phyloP scores from a whole-genome alignment of 2,888 invertebrate genomes.

The Tipula unca region DNA sequence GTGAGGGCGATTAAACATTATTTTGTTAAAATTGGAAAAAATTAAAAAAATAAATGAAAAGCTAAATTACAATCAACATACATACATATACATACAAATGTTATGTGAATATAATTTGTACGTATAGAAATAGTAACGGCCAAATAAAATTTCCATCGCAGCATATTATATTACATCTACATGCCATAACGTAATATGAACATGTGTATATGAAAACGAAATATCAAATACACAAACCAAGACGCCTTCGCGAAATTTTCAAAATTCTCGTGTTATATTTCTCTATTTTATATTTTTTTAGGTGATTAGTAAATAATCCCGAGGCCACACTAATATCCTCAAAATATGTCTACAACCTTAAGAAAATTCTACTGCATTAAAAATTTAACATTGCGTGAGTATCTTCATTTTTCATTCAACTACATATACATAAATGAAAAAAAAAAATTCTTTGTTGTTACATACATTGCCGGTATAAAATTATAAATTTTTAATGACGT shows the following conservation, averaged over 20 bases:
- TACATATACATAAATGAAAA: background rate
- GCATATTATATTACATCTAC: background rate
- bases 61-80: background rate
- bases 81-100: background rate
- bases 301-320: background rate
- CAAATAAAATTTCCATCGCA: too few relatives aligned
- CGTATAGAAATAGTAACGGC: too few relatives aligned
- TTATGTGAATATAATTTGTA: too few relatives aligned
- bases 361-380: background rate
- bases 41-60: background rate
- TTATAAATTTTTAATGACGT: background rate
- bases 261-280: background rate
- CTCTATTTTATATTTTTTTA: background rate
- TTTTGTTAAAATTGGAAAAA: background rate
- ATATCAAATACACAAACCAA: background rate
- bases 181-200: background rate
- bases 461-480: background rate
- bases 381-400: background rate
- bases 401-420: background rate
- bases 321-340: background rate
- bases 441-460: background rate
- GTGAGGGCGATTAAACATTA: background rate
- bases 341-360: background rate
- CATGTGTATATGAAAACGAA: background rate
- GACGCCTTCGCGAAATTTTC: background rate